These are phyloP conservation scores for Acronicta aceris DNA, from an alignment of 2,888 invertebrate species.

Conservation along the genomic window DNA sequence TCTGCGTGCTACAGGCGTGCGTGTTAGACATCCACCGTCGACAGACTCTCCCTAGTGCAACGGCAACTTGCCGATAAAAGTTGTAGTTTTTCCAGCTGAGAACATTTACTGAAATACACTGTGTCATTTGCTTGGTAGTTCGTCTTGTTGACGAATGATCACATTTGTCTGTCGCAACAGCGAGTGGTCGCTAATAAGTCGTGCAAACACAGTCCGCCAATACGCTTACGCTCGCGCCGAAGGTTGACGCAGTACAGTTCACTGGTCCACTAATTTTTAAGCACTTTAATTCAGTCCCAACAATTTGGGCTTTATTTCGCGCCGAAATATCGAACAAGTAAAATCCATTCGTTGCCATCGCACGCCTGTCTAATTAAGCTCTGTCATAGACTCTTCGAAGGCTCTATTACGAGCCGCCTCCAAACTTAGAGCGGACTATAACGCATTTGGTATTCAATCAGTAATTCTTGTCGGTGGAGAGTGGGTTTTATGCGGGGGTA, in stretches of 20 bases:
- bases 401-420: slow-evolving; percentile 88
- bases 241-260: slow-evolving; percentile 54
- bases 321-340: slow-evolving; percentile 83
- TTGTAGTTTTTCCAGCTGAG: slow-evolving; percentile 19
- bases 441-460: slow-evolving; percentile 85
- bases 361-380: slow-evolving; percentile 89
- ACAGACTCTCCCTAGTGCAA: slow-evolving; percentile 66
- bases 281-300: slow-evolving; percentile 63
- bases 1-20: slow-evolving; percentile 68
- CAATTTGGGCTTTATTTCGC: slow-evolving; percentile 74
- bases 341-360: slow-evolving; percentile 87
- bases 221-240: slow-evolving; percentile 56
- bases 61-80: slow-evolving; percentile 15
- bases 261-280: slow-evolving; percentile 68
- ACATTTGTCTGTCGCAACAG: slow-evolving; percentile 37
- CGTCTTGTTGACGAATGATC: slow-evolving; percentile 39
- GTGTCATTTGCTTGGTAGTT: slow-evolving; percentile 20
- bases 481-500: slow-evolving; percentile 77
- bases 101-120: slow-evolving; percentile 21
- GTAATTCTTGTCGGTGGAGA: slow-evolving; percentile 66
- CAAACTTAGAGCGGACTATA: slow-evolving; percentile 87
- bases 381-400: slow-evolving; percentile 89
- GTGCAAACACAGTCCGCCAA: slow-evolving; percentile 67
- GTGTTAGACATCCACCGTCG: slow-evolving; percentile 63
- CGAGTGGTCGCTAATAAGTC: slow-evolving; percentile 62